These are phyloP conservation scores for Pempheris klunzingeri DNA, from an alignment of 2,797 vertebrate species.

Conservation along the genomic window DNA sequence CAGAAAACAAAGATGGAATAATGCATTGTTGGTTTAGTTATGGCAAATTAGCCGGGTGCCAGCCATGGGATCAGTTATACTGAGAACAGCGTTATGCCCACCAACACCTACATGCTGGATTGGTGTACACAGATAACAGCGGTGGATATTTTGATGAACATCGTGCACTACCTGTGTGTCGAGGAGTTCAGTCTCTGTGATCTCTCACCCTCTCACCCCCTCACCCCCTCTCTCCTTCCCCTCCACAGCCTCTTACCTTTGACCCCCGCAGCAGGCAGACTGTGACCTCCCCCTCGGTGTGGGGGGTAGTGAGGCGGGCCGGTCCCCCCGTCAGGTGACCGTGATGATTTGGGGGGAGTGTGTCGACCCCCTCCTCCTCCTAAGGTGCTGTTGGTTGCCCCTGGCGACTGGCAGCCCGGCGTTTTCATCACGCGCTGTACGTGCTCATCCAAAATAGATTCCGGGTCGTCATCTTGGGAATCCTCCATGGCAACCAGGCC, in stretches of 20 bases:
- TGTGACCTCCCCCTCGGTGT: constrained; percentile 77
- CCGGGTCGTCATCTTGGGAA: constrained; percentile 92
- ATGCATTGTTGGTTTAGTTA: background rate
- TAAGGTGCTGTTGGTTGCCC: constrained; percentile 83
- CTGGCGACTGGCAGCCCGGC: constrained; percentile 93
- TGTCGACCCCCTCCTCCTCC: constrained; percentile 85
- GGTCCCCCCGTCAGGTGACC: constrained; percentile 88
- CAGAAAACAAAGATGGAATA: background rate
- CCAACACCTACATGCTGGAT: background rate
- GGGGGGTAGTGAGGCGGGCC: constrained; percentile 75
- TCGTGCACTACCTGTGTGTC: background rate
- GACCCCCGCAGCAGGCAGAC: constrained; percentile 77
- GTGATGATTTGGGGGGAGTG: constrained; percentile 88
- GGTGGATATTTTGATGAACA: background rate
- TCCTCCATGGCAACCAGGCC: constrained; percentile 89
- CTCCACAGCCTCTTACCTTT: constrained; percentile 84
- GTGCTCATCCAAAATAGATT: constrained; percentile 95
- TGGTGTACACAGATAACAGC: background rate
- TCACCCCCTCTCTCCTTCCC: constrained; percentile 23
- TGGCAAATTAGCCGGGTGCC: background rate
- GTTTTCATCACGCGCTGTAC: constrained; percentile 96
- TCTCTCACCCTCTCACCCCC: no score
- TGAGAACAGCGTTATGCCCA: background rate
- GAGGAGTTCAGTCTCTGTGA: background rate
- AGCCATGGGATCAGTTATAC: background rate